Conservation (phyloP, 2,113 vertebrate genomes). For the Cryptoleucopteryx plumbea region DNA sequence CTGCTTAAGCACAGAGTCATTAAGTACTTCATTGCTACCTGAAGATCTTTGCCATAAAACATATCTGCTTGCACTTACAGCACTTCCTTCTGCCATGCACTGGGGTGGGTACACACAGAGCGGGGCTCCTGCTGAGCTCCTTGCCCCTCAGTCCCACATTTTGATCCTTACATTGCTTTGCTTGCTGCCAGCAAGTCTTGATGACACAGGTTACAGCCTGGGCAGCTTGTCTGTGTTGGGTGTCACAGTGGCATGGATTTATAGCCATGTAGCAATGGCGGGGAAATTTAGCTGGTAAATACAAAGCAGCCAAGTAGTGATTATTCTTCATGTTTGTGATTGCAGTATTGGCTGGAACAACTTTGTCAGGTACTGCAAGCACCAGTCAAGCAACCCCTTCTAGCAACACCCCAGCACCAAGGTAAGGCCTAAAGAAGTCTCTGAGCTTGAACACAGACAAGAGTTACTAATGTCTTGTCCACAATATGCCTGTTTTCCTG, state of each 20-base stretch:
- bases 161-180: neutral
- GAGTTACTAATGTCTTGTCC: neutral
- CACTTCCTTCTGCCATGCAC: neutral
- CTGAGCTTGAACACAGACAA: neutral
- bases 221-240: neutral
- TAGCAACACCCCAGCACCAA: rapidly evolving
- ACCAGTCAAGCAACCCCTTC: rapidly evolving
- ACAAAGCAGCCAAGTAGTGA: neutral
- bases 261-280: neutral
- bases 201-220: neutral
- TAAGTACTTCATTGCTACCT: neutral
- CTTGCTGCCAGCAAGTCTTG: neutral
- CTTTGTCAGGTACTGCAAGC: rapidly evolving
- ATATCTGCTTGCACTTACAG: neutral
- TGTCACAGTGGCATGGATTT: neutral
- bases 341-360: neutral
- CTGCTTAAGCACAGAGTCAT: neutral
- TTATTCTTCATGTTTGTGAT: neutral
- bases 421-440: neutral
- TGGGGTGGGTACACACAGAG: neutral
- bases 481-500: rapidly evolving
- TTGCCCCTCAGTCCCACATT: neutral
- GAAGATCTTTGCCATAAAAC: neutral
- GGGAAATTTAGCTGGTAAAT: neutral
- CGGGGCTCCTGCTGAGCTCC: neutral